These are phyloP conservation scores for Rhinichthys osculus DNA, from an alignment of 2,797 vertebrate species.

Conservation along the genomic window DNA sequence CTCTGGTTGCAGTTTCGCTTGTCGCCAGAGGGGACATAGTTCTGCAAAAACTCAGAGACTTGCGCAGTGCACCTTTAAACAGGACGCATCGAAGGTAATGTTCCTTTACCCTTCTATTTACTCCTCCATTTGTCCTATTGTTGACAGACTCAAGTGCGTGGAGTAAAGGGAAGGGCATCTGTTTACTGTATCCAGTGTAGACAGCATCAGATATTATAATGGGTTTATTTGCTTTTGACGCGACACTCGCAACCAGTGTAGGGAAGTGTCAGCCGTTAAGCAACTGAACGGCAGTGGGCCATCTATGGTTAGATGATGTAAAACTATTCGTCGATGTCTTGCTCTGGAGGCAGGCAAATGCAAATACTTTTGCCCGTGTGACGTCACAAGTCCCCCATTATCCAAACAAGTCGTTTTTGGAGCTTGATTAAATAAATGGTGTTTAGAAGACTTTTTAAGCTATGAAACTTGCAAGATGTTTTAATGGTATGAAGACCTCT, in stretches of 20 bases:
- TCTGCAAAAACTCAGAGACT: too few relatives aligned
- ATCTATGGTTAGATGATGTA: neutral
- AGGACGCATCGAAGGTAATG: neutral
- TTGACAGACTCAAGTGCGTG: neutral
- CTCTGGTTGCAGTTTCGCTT: too few relatives aligned
- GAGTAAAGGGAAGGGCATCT: neutral
- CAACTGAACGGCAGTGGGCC: too few relatives aligned
- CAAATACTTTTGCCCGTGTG: neutral
- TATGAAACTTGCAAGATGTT: neutral
- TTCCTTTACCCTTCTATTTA: too few relatives aligned
- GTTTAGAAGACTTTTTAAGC: neutral
- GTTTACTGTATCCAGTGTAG: neutral
- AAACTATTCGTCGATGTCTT: neutral
- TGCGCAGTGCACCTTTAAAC: neutral
- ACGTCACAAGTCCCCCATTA: neutral
- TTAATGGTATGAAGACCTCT: neutral
- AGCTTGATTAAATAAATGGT: neutral
- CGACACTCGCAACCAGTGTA: neutral
- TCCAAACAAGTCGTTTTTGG: neutral
- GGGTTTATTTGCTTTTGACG: neutral
- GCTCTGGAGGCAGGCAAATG: neutral
- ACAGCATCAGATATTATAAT: neutral
- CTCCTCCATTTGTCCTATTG: neutral
- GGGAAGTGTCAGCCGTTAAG: neutral
- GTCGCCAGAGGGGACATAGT: too few relatives aligned